Conservation (phyloP, 2,797 vertebrate species). For the Sebastes iracundus region DNA sequence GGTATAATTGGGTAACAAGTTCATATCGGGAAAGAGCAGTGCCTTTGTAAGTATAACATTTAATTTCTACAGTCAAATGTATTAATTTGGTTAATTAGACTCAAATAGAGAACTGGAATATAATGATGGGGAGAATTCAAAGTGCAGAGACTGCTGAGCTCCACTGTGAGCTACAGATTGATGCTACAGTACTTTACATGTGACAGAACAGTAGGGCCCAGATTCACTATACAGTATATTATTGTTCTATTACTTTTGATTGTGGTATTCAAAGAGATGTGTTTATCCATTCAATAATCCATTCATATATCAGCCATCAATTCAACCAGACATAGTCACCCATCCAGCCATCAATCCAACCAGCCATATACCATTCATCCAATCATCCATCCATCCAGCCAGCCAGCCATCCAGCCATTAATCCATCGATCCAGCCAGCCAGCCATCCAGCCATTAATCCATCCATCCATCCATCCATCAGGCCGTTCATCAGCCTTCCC, state of each 20-base stretch:
- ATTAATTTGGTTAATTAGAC: conserved; percentile 3
- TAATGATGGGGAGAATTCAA: background rate
- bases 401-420: background rate
- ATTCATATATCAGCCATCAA: background rate
- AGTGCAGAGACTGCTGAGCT: background rate
- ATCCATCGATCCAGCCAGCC: background rate
- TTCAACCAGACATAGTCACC: background rate
- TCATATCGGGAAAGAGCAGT: conserved; percentile 13
- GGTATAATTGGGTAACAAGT: conserved; percentile 15
- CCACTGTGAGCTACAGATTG: background rate
- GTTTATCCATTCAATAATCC: background rate
- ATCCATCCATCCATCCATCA: background rate
- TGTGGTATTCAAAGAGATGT: background rate
- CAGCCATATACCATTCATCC: background rate
- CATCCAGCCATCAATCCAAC: background rate
- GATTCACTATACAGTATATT: background rate
- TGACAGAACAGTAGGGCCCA: background rate
- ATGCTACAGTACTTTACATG: background rate
- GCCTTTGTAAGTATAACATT: conserved; percentile 12
- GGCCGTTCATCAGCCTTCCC: too few relatives aligned
- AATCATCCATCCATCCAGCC: background rate
- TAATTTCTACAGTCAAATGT: conserved; percentile 11
- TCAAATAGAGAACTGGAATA: background rate
- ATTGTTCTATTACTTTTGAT: background rate
- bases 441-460: background rate